A percentile compares a stretch with the other conserved stretches of the same genome.
Conservation (phyloP, 1,140 invertebrate genomes). For the Temnothorax longispinosus region DNA sequence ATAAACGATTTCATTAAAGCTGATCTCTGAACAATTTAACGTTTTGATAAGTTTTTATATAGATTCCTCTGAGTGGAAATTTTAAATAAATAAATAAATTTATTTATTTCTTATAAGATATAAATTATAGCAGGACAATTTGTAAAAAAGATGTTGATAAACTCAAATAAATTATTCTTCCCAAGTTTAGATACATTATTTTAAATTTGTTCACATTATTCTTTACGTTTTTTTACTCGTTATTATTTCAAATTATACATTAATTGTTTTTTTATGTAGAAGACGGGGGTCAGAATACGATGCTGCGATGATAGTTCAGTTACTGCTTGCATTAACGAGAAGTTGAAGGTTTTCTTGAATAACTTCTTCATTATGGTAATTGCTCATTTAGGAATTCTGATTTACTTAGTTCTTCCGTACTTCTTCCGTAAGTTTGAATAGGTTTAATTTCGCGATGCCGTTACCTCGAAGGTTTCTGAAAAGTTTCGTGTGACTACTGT, state of each 20-base stretch:
- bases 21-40: neutral
- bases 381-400: constrained; percentile 55
- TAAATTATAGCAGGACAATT: neutral
- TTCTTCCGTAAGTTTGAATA: constrained; percentile 35
- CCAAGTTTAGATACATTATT: neutral
- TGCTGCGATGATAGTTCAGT: constrained; percentile 8
- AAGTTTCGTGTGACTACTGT: constrained; percentile 24
- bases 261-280: constrained; percentile 1
- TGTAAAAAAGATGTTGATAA: neutral
- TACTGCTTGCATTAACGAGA: constrained; percentile 36
- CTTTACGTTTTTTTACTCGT: neutral
- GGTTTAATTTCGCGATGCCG: constrained; percentile 35
- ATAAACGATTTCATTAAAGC: neutral
- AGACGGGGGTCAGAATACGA: neutral
- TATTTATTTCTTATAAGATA: neutral
- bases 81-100: neutral
- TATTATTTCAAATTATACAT: neutral
- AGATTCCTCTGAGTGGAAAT: neutral
- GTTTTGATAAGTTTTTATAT: neutral
- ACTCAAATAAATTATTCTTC: constrained; percentile 8
- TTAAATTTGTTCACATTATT: neutral
- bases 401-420: constrained; percentile 44
- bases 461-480: constrained; percentile 31
- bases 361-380: constrained; percentile 58
- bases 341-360: constrained; percentile 46